Conservation (phyloP, 2,888 invertebrate genomes). For the Drosophila nigricruria region DNA sequence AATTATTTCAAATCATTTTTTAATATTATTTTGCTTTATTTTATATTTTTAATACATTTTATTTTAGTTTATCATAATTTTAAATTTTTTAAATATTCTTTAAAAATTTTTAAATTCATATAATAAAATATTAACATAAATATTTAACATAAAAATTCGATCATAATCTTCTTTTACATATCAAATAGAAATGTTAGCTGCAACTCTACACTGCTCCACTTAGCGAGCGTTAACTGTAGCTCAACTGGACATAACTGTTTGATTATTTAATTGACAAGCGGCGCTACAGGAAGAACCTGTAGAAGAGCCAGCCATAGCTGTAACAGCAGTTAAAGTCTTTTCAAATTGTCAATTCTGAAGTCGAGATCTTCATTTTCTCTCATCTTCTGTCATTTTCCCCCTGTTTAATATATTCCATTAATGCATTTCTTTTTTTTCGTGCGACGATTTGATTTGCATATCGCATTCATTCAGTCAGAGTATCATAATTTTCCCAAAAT, state of each 20-base stretch:
- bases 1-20: no score
- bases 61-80: not conserved
- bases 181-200: not conserved
- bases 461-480: slow-evolving; percentile 44
- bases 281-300: slow-evolving; percentile 20
- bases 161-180: not conserved
- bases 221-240: slow-evolving; percentile 9
- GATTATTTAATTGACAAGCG: slow-evolving; percentile 21
- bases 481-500: slow-evolving; percentile 41
- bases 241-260: slow-evolving; percentile 37
- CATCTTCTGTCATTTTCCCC: slow-evolving; percentile 23
- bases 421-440: slow-evolving; percentile 57
- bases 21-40: no score
- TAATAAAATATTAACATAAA: no score
- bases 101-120: not conserved
- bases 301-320: not conserved
- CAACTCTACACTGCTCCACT: not conserved
- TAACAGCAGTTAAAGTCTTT: slow-evolving; percentile 2
- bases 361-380: slow-evolving; percentile 10
- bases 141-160: not conserved
- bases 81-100: not conserved
- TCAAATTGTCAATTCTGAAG: slow-evolving; percentile 42
- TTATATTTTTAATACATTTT: not conserved
- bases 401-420: slow-evolving; percentile 67
- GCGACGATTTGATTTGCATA: slow-evolving; percentile 61